Conservation (phyloP, 2,888 invertebrate species). For the Lasius fuliginosus region DNA sequence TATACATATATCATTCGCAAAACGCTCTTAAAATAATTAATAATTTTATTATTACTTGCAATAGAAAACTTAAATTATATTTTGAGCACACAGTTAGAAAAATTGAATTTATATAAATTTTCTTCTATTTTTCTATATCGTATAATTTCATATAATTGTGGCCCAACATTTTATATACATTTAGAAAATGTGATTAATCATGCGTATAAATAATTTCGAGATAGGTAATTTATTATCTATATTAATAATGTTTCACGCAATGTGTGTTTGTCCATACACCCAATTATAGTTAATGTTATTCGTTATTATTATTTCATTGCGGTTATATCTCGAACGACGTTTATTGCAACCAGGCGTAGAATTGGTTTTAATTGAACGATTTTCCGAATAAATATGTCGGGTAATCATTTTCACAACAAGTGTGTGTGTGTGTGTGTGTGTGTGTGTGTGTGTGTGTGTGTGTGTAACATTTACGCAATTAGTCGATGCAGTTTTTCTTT, state of each 20-base stretch:
- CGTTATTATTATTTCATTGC: constrained; percentile 49
- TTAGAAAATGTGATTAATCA: constrained; percentile 46
- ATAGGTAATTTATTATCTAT: constrained; percentile 45
- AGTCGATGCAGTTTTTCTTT: not conserved
- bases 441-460: too few species aligned
- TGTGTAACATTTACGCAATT: constrained; percentile 4
- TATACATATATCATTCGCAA: not conserved
- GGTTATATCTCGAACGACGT: constrained; percentile 39
- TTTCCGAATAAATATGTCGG: constrained; percentile 22
- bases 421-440: too few species aligned
- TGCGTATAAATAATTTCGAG: constrained; percentile 29
- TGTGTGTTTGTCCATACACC: constrained; percentile 17
- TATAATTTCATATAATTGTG: not conserved
- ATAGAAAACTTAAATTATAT: not conserved
- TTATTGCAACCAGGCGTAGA: constrained; percentile 22
- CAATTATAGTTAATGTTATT: constrained; percentile 47
- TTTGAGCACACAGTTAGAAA: not conserved
- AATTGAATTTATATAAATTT: not conserved
- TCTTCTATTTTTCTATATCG: not conserved
- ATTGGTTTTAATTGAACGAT: constrained; percentile 47
- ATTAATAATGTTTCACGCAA: constrained; percentile 42
- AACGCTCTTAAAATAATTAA: not conserved
- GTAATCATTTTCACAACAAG: constrained; percentile 33
- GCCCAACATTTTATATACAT: not conserved
- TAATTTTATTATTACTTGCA: not conserved